Conservation (phyloP, 2,797 vertebrate genomes). For the Kryptolebias ocellatus region DNA sequence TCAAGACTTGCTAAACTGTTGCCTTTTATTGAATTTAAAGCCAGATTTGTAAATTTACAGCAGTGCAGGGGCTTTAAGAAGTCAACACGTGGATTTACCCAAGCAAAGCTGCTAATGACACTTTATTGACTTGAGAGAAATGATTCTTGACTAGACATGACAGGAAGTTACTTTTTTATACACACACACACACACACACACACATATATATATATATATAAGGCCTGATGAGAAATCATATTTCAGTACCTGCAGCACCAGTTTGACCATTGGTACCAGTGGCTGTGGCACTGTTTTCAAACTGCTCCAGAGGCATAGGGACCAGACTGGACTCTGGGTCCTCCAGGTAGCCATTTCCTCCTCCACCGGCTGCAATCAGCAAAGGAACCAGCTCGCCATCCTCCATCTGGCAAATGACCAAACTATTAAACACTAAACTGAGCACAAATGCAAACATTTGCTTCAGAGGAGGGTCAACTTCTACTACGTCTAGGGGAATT, state of each 20-base stretch:
- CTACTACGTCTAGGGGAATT: neutral
- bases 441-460: neutral
- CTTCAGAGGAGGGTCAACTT: neutral
- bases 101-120: too few relatives aligned
- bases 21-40: neutral
- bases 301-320: slow-evolving; percentile 81
- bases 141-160: too few relatives aligned
- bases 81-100: too few relatives aligned
- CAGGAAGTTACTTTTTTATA: too few relatives aligned
- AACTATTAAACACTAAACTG: neutral
- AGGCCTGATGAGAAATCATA: too few relatives aligned
- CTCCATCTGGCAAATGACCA: slow-evolving; percentile 73
- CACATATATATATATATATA: too few relatives aligned
- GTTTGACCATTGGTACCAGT: slow-evolving; percentile 83
- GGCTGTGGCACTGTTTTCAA: slow-evolving; percentile 84
- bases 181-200: too few relatives aligned
- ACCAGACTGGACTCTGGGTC: slow-evolving; percentile 79
- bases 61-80: too few relatives aligned
- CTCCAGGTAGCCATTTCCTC: slow-evolving; percentile 91
- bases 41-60: too few relatives aligned
- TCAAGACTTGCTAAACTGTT: neutral
- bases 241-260: slow-evolving; percentile 84
- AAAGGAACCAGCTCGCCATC: slow-evolving; percentile 82
- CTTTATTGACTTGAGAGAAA: too few relatives aligned
- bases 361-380: slow-evolving; percentile 91